Conservation (phyloP, 2,797 vertebrate genomes). For the Brachyrhaphis roseni region DNA sequence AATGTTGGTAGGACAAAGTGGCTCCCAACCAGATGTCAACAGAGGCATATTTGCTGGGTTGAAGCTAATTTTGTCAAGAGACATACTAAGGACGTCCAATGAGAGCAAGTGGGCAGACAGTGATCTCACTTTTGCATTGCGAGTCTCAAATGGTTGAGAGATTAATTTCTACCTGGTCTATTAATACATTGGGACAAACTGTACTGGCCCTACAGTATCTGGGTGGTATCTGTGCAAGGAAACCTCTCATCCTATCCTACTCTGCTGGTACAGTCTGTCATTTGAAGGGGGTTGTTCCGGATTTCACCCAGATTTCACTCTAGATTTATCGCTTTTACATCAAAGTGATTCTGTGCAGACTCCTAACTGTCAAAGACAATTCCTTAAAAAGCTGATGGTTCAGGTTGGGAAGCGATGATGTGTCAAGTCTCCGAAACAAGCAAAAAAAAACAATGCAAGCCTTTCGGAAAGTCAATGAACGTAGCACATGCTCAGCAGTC, state of each 20-base stretch:
- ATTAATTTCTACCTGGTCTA: constrained; percentile 58
- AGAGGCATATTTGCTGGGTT: constrained; percentile 17
- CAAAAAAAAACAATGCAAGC: not conserved
- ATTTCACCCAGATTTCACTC: not conserved
- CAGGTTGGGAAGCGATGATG: not conserved
- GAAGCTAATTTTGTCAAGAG: constrained; percentile 3
- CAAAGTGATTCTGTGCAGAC: not conserved
- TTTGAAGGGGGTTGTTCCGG: constrained; percentile 1
- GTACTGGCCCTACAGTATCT: constrained; percentile 34
- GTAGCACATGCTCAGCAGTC: not conserved
- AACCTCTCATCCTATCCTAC: constrained; percentile 26
- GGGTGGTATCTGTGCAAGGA: constrained; percentile 2
- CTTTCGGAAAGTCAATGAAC: not conserved
- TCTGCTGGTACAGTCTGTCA: constrained; percentile 26
- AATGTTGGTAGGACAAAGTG: not conserved
- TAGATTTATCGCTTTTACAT: not conserved
- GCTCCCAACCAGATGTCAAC: constrained; percentile 1
- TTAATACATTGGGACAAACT: constrained; percentile 30
- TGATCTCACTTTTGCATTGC: not conserved
- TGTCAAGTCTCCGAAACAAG: not conserved
- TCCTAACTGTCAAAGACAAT: not conserved
- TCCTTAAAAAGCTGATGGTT: not conserved
- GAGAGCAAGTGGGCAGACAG: not conserved
- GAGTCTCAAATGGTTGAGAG: constrained; percentile 29
- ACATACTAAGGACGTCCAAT: not conserved